Evolutionary conservation across 2,888 invertebrate species (phyloP), one percentile per base, ranked within the genome.

Genomic region (Incurvaria masculella): DNA sequence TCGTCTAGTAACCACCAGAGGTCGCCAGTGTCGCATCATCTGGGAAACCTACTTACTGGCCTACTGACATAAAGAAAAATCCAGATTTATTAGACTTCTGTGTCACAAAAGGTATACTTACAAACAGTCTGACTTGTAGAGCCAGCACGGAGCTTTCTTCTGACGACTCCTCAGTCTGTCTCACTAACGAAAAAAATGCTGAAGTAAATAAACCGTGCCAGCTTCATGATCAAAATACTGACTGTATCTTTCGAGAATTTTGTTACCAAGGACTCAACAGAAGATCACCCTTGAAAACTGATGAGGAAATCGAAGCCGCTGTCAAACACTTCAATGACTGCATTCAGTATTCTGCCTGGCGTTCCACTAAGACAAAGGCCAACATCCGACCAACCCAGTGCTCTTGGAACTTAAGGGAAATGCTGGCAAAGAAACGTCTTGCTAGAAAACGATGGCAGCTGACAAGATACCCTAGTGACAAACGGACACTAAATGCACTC

Each of bases 1-100:
- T 17, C 6, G 49, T 2, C n/a, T 44, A n/a, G 42, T 23, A 42
- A 49, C 45, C 21, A 40, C 48, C 19, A 48, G 27, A 21, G 48
- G 48, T 11, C 33, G 42, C 4, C 45, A 48, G 40, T 18, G 43
- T 14, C 21, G n/a, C 2, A 3, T 14, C 5, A 44, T 40, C 2
- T 8, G 33, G 33, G 14, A n/a, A 33, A 33, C 33, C 33, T 8
- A 33, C 33, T n/a, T 33, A 33, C 14, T 33, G 33, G 33, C 33
- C 33, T 33, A 33, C 33, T 14, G 33, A 33, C 14, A 8, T 8
- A 14, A 33, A 33, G 14, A 33, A 33, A 33, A 33, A 33, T 33
- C 33, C 33, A 33, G 33, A 33, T 14, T 11, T 33, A 33, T 14
- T 33, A 8, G 33, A 33, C 33, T 33, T 33, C 14, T n/a, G 33